A percentile compares a stretch with the other conserved stretches of the same genome.
These are phyloP conservation scores for Chionis minor DNA, from an alignment of 2,113 vertebrate genomes.

Conservation along the genomic window DNA sequence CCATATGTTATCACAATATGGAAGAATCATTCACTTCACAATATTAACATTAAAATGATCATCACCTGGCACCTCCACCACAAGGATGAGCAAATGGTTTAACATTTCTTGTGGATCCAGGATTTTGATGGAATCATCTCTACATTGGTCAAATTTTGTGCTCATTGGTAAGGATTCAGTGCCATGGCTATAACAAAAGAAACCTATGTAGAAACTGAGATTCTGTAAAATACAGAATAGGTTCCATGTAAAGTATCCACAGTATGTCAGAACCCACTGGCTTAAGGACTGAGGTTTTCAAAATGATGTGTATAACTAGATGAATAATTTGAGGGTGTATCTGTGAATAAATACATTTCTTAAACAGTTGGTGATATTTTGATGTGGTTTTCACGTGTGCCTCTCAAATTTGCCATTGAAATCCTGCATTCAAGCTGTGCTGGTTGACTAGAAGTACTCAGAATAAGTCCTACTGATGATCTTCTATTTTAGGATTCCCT, in stretches of 20 bases:
- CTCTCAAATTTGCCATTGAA: background rate
- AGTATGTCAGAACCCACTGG: background rate
- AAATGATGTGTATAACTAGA: background rate
- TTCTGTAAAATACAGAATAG: background rate
- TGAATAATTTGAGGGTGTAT: background rate
- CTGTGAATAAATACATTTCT: background rate
- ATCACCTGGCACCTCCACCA: background rate
- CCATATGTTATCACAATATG: background rate
- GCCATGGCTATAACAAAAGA: background rate
- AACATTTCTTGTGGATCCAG: background rate
- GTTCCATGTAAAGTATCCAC: background rate
- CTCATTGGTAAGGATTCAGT: background rate
- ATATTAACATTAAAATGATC: background rate
- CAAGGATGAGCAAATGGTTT: background rate
- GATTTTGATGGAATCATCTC: background rate
- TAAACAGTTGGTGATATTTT: background rate
- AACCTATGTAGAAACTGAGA: background rate
- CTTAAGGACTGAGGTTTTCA: background rate
- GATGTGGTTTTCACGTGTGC: background rate
- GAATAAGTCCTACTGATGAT: background rate
- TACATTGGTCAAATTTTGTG: background rate
- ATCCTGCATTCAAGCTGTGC: background rate
- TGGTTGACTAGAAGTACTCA: background rate
- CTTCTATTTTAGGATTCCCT: background rate
- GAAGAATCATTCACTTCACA: background rate